Conservation (phyloP, 2,888 invertebrate genomes). For the Sinopyrophorus schimmeli region DNA sequence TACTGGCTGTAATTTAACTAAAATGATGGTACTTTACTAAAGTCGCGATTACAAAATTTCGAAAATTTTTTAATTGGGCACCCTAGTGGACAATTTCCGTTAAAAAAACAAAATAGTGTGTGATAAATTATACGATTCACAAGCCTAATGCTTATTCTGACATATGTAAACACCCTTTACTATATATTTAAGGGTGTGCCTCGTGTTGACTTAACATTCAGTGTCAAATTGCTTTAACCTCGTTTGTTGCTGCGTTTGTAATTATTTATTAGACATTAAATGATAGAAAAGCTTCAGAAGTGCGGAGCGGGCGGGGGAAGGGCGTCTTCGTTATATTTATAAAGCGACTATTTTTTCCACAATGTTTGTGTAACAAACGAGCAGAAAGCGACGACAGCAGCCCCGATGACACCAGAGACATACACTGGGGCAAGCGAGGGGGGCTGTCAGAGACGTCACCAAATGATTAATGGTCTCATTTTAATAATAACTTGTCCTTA, state of each 20-base stretch:
- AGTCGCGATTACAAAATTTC: too few relatives aligned
- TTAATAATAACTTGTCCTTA: slow-evolving; percentile 57
- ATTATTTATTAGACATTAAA: too few relatives aligned
- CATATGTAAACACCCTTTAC: slow-evolving; percentile 27
- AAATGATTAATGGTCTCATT: slow-evolving; percentile 57
- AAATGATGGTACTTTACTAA: too few relatives aligned
- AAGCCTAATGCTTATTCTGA: slow-evolving; percentile 23
- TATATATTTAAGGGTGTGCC: slow-evolving; percentile 28
- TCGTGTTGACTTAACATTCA: slow-evolving; percentile 26
- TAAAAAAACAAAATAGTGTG: too few relatives aligned
- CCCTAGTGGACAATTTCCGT: too few relatives aligned
- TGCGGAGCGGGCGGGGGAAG: too few relatives aligned
- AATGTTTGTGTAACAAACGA: slow-evolving; percentile 47
- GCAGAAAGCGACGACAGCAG: slow-evolving; percentile 50
- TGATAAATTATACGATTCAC: slow-evolving; percentile 15
- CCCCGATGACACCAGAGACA: slow-evolving; percentile 44
- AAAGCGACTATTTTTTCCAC: slow-evolving; percentile 21
- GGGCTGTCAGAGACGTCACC: slow-evolving; percentile 41
- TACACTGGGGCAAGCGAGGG: slow-evolving; percentile 39
- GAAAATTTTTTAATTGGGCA: too few relatives aligned
- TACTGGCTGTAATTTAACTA: too few relatives aligned
- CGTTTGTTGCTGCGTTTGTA: neutral
- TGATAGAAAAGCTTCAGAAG: too few relatives aligned
- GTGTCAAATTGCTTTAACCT: slow-evolving; percentile 30
- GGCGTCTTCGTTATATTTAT: too few relatives aligned